phyloP scores from a whole-genome alignment of 2,797 vertebrate species.

The Gymnocypris eckloni region DNA sequence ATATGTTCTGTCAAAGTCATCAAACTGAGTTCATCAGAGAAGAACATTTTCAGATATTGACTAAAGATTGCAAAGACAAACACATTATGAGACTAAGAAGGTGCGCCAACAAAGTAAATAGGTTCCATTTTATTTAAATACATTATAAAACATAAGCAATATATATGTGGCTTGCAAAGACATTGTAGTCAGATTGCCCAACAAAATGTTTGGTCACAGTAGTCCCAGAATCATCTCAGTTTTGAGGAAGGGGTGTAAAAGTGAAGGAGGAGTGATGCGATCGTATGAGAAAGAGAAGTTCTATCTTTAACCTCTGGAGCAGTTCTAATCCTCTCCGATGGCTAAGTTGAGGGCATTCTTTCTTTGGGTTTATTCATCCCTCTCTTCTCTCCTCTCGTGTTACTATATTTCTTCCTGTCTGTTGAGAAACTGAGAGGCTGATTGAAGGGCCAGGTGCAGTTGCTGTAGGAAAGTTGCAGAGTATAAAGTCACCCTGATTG shows the following conservation, averaged over 20 bases:
- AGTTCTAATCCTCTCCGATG: slow-evolving; percentile 57
- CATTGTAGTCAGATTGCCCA: background rate
- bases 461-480: slow-evolving; percentile 35
- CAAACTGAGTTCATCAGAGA: background rate
- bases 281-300: slow-evolving; percentile 26
- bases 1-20: background rate
- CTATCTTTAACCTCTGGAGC: slow-evolving; percentile 37
- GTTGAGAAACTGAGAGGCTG: slow-evolving; percentile 51
- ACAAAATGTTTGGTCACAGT: background rate
- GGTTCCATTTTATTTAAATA: background rate
- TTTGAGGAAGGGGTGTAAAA: slow-evolving; percentile 30
- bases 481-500: slow-evolving; percentile 42
- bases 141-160: background rate
- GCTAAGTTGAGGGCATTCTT: slow-evolving; percentile 44
- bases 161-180: background rate
- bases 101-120: background rate
- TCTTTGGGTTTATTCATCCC: slow-evolving; percentile 58
- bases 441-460: slow-evolving; percentile 56
- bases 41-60: background rate
- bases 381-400: slow-evolving; percentile 48
- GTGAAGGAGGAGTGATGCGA: slow-evolving; percentile 21
- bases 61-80: background rate
- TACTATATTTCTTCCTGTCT: slow-evolving; percentile 53
- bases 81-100: background rate
- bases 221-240: slow-evolving; percentile 6